Percentiles rank a stretch among this genome's conserved stretches.
Evolutionary conservation across 2,113 vertebrate species (phyloP).

Genomic region (Plestiodon gilberti): DNA sequence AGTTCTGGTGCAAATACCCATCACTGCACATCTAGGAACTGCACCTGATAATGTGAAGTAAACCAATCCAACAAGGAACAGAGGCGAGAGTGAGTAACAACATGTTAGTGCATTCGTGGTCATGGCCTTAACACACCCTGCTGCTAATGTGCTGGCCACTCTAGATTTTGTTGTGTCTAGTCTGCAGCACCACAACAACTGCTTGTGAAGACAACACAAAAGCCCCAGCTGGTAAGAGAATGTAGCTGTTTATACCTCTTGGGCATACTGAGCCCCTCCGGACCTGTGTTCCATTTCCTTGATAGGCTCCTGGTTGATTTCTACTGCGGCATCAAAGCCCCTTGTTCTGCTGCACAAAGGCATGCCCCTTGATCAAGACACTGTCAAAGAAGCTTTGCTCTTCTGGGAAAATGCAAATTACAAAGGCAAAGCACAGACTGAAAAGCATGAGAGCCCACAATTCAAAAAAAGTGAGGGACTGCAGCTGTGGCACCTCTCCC

Average conservation of each 20-base stretch:
- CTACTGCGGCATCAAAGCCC: background rate
- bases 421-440: background rate
- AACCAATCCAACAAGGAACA: background rate
- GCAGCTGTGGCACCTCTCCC: background rate
- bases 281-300: background rate
- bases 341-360: background rate
- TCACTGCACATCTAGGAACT: background rate
- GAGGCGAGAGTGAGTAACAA: background rate
- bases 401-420: background rate
- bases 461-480: background rate
- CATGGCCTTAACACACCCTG: background rate
- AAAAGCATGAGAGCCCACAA: background rate
- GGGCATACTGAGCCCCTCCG: too few species aligned
- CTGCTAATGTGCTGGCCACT: background rate
- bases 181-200: background rate
- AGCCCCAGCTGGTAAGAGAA: background rate
- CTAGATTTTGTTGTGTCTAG: background rate
- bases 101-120: background rate
- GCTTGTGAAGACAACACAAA: background rate
- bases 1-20: background rate
- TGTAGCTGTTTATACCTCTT: too few species aligned
- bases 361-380: background rate
- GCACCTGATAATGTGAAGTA: background rate
- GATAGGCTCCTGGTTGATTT: background rate
- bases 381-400: background rate